Evolutionary conservation across 2,113 vertebrate species (phyloP).

Genomic region (Myrmecobius fasciatus): DNA sequence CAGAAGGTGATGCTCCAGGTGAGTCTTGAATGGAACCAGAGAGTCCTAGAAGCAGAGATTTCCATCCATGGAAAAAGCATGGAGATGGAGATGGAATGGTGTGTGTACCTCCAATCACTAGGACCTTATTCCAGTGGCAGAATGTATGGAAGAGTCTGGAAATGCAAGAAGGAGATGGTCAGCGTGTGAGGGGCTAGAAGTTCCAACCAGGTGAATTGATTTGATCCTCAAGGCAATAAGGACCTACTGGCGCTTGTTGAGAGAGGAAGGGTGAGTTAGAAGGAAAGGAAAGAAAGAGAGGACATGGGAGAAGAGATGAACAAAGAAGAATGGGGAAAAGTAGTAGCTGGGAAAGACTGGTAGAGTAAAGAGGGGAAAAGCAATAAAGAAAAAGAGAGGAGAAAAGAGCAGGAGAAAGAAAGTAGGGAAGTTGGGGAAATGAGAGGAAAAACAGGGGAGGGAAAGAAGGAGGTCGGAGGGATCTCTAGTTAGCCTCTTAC

Average conservation of each 20-base stretch:
- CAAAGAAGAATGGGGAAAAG: background rate
- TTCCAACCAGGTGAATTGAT: background rate
- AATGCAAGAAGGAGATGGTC: background rate
- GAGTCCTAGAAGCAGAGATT: background rate
- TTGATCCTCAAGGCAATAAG: background rate
- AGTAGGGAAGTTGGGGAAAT: background rate
- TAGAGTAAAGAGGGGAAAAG: background rate
- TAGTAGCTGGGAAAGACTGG: background rate
- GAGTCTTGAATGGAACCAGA: background rate
- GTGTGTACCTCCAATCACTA: background rate
- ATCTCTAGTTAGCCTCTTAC: background rate
- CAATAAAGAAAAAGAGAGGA: background rate
- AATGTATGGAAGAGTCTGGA: background rate
- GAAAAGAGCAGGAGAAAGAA: background rate
- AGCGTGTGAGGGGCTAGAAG: background rate
- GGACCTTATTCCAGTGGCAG: background rate
- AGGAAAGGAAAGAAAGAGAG: background rate
- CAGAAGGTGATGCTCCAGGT: background rate
- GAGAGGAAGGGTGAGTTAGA: background rate
- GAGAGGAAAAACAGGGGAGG: slow-evolving; percentile 37
- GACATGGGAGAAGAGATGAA: background rate
- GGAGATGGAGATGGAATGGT: background rate
- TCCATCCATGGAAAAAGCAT: background rate
- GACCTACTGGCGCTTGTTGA: background rate
- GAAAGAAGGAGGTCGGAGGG: fast-evolving